A percentile compares a stretch with the other conserved stretches of the same genome.
These are phyloP conservation scores for Cerceris rybyensis DNA, from an alignment of 2,888 invertebrate species.

Conservation along the genomic window DNA sequence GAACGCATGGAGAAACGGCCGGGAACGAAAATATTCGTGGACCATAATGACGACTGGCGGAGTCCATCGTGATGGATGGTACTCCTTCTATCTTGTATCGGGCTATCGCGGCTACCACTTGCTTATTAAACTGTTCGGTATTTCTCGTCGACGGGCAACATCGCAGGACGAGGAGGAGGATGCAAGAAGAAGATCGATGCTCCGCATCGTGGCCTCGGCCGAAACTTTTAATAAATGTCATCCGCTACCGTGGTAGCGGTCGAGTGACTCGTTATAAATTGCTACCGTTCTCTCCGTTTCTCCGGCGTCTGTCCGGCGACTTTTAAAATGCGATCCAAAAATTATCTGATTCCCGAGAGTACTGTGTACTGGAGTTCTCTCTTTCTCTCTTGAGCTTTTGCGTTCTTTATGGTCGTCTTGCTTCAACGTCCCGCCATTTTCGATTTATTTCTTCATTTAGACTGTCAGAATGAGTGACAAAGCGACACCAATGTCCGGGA, in stretches of 20 bases:
- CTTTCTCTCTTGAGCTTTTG: background rate
- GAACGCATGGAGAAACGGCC: conserved; percentile 19
- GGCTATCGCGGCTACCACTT: conserved; percentile 70
- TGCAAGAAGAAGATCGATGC: conserved; percentile 68
- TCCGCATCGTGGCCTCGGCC: conserved; percentile 33
- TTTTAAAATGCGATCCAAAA: conserved; percentile 48
- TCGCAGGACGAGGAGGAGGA: conserved; percentile 43
- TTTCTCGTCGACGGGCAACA: conserved; percentile 72
- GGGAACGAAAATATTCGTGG: conserved; percentile 51
- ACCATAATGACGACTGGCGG: conserved; percentile 68
- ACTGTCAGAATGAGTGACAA: background rate
- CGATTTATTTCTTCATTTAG: no score
- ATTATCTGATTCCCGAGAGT: conserved; percentile 61
- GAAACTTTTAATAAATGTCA: conserved; percentile 75
- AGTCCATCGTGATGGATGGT: conserved; percentile 74
- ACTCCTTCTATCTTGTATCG: conserved; percentile 73
- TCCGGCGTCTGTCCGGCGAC: conserved; percentile 9
- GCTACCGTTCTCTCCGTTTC: conserved; percentile 62
- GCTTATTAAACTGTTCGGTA: conserved; percentile 77
- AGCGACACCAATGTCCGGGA: background rate
- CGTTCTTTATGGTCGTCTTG: background rate
- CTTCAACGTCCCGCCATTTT: background rate
- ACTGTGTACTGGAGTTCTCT: background rate
- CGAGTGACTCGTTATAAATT: conserved; percentile 68
- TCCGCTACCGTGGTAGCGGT: conserved; percentile 69